Percentiles rank a stretch among this genome's conserved stretches.
Evolutionary conservation across 2,888 invertebrate species (phyloP).

Genomic region (Rhagium mordax): DNA sequence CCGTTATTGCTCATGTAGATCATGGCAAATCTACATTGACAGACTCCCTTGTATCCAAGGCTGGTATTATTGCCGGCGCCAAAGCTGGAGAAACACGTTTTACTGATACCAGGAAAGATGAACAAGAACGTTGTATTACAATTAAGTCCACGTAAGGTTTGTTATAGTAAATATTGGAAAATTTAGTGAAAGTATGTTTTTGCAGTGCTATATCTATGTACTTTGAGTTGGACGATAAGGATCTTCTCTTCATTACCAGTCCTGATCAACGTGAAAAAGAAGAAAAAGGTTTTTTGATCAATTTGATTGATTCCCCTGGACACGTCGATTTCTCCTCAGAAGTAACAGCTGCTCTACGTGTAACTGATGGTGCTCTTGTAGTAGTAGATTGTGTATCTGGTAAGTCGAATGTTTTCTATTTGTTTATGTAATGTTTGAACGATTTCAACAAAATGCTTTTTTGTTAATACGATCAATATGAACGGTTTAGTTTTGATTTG

Average conservation of each 20-base stretch:
- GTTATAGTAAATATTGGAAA: slow-evolving; percentile 17
- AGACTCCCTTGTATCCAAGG: slow-evolving; percentile 99
- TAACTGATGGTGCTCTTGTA: slow-evolving; percentile 99
- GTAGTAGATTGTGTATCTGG: slow-evolving; percentile 99
- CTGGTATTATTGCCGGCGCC: slow-evolving; percentile 99
- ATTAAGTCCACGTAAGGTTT: slow-evolving; percentile 97
- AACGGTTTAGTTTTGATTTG: too few relatives aligned
- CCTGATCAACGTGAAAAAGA: slow-evolving; percentile 92
- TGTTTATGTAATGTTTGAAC: not conserved
- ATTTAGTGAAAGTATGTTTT: slow-evolving; percentile 15
- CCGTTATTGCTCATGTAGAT: slow-evolving; percentile 99
- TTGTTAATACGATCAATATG: too few relatives aligned
- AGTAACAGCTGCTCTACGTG: slow-evolving; percentile 99
- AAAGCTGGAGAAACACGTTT: slow-evolving; percentile 99
- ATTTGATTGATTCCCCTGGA: slow-evolving; percentile 99
- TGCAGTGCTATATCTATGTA: slow-evolving; percentile 98
- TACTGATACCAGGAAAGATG: slow-evolving; percentile 99
- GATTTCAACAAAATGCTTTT: too few relatives aligned
- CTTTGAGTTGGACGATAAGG: slow-evolving; percentile 97
- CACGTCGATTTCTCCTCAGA: slow-evolving; percentile 99
- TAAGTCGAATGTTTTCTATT: slow-evolving; percentile 69
- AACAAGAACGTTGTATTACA: slow-evolving; percentile 99
- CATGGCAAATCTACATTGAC: slow-evolving; percentile 99
- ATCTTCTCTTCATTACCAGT: slow-evolving; percentile 93
- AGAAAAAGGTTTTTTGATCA: slow-evolving; percentile 98